Evolutionary conservation across 1,140 invertebrate genomes (phyloP), one percentile per base, ranked within the genome.

Genomic region (Oryctes rhinoceros): DNA sequence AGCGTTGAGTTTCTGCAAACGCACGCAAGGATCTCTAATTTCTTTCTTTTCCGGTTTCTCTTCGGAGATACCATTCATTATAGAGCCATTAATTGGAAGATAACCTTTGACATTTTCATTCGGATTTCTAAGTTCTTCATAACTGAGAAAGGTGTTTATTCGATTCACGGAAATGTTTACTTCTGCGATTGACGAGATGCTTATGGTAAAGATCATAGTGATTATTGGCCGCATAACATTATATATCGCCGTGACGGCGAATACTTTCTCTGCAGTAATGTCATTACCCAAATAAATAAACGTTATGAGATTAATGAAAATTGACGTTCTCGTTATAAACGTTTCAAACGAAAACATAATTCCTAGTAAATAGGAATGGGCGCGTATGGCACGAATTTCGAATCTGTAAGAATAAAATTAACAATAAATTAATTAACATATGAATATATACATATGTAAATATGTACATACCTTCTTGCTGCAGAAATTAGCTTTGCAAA

Each of bases 211-310:
- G 83, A 92, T 91, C 7, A 94, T 91, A 0, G 94, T 94, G 90
- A 95, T 93, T 3, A 93, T 92, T 80, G 91, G 91, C 49, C 93
- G 88, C 59, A 95, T 84, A 13, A 94, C 90, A 81, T 94, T 94
- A 82, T 93, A 95, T 85, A 93, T 94, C 18, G 93, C 92, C 35
- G 91, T 93, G 49, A 93, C 89, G 7, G 92, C 89, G 82, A 93
- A 94, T n/a, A 96, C 94, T 87, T 94, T 93, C 86, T 96, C 92
- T 7, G 94, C 92, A 49, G 90, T 91, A 44, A 96, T 91, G 30
- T 89, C 88, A 81, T 93, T 88, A 18, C 93, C 93, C 24, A 93
- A 88, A 3, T 94, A 87, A 53, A 96, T 92, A 84, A 92, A 96
- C 3, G 92, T 90, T n/a, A 96, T 84, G 80, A 97, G 90, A 13